phyloP scores from a whole-genome alignment of 2,113 vertebrate genomes.

The Enhydra lutris region DNA sequence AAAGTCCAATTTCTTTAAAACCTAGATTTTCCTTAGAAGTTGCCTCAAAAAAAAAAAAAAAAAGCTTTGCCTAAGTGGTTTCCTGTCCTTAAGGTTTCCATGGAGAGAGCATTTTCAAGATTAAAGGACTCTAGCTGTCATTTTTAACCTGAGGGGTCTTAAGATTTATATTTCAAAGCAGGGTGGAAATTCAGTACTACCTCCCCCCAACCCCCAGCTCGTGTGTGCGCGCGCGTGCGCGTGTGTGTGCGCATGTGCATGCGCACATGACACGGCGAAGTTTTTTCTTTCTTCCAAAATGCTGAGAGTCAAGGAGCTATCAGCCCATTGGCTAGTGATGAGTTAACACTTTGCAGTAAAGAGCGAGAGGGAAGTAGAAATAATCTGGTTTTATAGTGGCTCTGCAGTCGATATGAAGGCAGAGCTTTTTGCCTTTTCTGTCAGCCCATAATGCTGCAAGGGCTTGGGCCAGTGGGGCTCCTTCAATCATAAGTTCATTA shows the following conservation, averaged over 20 bases:
- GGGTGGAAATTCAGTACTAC: not conserved
- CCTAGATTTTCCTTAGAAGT: conserved; percentile 62
- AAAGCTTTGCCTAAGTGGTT: conserved; percentile 56
- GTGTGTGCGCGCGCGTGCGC: rapidly evolving
- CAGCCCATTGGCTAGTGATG: not conserved
- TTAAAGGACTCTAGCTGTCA: conserved; percentile 63
- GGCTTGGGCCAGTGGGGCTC: not conserved
- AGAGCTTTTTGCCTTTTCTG: not conserved
- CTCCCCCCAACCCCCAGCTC: not conserved
- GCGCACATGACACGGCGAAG: not conserved
- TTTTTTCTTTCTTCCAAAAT: conserved; percentile 20
- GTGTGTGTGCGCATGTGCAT: rapidly evolving
- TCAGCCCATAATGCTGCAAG: not conserved
- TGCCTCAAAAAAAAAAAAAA: not conserved
- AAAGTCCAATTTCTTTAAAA: conserved; percentile 47
- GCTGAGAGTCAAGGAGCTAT: not conserved
- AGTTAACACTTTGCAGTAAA: not conserved
- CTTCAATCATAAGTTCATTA: not conserved
- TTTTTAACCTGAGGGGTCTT: conserved; percentile 57
- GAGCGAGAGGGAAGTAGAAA: not conserved
- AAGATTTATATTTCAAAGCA: conserved; percentile 68
- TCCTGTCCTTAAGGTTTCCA: conserved; percentile 48
- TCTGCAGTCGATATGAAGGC: not conserved
- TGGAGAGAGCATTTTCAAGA: conserved; percentile 60
- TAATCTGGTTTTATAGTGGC: not conserved